Conservation (phyloP, 1,140 invertebrate genomes). For the Heliothis subflexa region DNA sequence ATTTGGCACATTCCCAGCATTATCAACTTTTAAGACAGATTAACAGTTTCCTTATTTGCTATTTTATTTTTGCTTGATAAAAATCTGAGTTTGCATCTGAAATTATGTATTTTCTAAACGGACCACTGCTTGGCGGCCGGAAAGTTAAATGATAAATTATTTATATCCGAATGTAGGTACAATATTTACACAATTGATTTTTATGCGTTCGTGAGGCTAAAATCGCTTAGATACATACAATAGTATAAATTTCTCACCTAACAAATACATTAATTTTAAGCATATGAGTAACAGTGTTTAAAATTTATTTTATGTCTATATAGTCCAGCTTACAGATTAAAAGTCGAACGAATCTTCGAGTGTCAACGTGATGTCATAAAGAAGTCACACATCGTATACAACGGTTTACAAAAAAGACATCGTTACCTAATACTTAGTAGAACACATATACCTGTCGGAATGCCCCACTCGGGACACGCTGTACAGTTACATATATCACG, state of each 20-base stretch:
- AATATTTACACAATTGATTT: conserved; percentile 78
- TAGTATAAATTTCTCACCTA: conserved; percentile 82
- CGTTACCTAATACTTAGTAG: conserved; percentile 73
- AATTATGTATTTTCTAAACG: conserved; percentile 62
- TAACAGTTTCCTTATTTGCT: conserved; percentile 59
- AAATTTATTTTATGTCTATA: conserved; percentile 81
- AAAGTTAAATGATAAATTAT: conserved; percentile 58
- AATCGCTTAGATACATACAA: conserved; percentile 74
- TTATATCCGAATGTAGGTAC: conserved; percentile 72
- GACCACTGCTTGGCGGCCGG: conserved; percentile 49
- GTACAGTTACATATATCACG: conserved; percentile 16
- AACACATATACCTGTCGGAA: conserved; percentile 68
- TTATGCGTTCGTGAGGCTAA: conserved; percentile 70
- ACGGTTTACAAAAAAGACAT: conserved; percentile 84
- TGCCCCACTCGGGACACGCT: conserved; percentile 3
- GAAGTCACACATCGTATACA: conserved; percentile 85
- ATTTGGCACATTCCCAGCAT: conserved; percentile 84
- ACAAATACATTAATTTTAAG: conserved; percentile 80
- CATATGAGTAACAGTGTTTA: conserved; percentile 84
- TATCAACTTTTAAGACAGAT: conserved; percentile 64
- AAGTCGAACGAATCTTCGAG: conserved; percentile 72
- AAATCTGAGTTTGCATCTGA: conserved; percentile 53
- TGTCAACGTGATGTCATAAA: conserved; percentile 75
- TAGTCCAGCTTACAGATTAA: conserved; percentile 75
- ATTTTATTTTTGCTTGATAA: conserved; percentile 58